A percentile compares a stretch with the other conserved stretches of the same genome.
These are phyloP conservation scores for Parambassis ranga DNA, from an alignment of 2,797 vertebrate genomes.

Conservation along the genomic window DNA sequence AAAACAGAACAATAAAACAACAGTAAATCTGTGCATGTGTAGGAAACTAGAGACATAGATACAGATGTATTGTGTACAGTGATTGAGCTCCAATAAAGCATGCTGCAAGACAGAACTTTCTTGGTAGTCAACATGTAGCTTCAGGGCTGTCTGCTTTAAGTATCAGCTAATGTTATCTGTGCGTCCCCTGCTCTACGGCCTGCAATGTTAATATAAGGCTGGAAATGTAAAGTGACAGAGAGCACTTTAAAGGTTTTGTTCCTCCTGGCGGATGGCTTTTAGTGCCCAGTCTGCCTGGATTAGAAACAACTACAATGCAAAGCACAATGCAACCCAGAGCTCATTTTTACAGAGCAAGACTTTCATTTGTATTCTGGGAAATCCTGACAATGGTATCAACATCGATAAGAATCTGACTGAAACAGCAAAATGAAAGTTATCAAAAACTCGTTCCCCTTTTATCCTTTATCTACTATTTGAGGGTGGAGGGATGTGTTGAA, in stretches of 20 bases:
- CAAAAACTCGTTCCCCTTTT: not conserved
- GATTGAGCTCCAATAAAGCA: not conserved
- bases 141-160: slow-evolving; percentile 35
- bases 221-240: slow-evolving; percentile 70
- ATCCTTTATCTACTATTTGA: not conserved
- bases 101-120: slow-evolving; percentile 1
- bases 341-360: not conserved
- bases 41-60: not conserved
- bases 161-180: slow-evolving; percentile 36
- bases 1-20: too few species aligned
- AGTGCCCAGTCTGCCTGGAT: slow-evolving; percentile 16
- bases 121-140: slow-evolving; percentile 9
- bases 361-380: not conserved
- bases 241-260: slow-evolving; percentile 56
- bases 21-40: not conserved
- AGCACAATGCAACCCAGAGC: not conserved
- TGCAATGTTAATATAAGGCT: slow-evolving; percentile 34
- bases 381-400: not conserved
- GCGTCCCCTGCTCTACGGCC: slow-evolving; percentile 23
- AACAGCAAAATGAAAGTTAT: slow-evolving; percentile 1
- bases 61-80: not conserved
- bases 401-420: not conserved
- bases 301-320: slow-evolving; percentile 21
- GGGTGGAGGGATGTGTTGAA: not conserved
- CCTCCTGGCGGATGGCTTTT: slow-evolving; percentile 36